Conservation (phyloP, 2,888 invertebrate genomes). For the Unio pictorum region DNA sequence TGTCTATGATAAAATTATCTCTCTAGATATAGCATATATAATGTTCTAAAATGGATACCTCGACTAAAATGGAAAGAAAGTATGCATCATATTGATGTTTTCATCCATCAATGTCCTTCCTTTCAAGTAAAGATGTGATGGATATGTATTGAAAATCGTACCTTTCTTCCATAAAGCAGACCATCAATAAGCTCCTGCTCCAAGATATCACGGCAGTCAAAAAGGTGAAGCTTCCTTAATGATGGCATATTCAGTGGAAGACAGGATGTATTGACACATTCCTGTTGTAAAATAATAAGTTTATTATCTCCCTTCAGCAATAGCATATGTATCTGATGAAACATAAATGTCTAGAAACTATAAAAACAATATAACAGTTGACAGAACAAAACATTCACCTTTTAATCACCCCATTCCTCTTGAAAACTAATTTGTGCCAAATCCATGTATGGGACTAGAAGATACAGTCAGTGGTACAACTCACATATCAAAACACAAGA, state of each 20-base stretch:
- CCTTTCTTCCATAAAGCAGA: slow-evolving; percentile 37
- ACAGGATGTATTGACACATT: slow-evolving; percentile 23
- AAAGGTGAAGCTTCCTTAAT: slow-evolving; percentile 16
- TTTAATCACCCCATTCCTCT: not conserved
- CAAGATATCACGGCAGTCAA: slow-evolving; percentile 28
- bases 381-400: not conserved
- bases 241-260: slow-evolving; percentile 27
- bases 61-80: too few relatives aligned
- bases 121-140: too few relatives aligned
- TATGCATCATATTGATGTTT: too few relatives aligned
- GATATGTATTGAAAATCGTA: slow-evolving; percentile 3
- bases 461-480: too few relatives aligned
- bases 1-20: too few relatives aligned
- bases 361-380: slow-evolving; percentile 2
- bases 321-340: not conserved
- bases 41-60: too few relatives aligned
- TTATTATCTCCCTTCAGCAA: not conserved
- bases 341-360: not conserved
- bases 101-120: too few relatives aligned
- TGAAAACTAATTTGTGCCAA: too few relatives aligned
- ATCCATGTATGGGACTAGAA: too few relatives aligned
- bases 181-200: slow-evolving; percentile 37
- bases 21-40: too few relatives aligned
- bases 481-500: too few relatives aligned
- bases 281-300: slow-evolving; percentile 13